Evolutionary conservation across 2,113 vertebrate genomes (phyloP).

Genomic region (Prionailurus bengalensis): DNA sequence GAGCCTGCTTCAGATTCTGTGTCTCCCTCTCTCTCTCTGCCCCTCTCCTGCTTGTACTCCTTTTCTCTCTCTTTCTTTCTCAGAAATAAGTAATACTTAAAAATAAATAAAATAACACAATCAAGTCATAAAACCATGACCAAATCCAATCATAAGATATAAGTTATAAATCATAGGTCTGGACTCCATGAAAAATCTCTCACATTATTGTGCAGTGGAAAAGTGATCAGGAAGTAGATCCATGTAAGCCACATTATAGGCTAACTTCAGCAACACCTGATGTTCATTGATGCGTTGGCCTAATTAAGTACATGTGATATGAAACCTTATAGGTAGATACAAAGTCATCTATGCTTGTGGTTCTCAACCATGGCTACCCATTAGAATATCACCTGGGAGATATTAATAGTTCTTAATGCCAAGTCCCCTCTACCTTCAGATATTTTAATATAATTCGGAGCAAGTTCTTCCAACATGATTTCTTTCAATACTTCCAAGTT

Average conservation of each 20-base stretch:
- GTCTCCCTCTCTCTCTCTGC: no score
- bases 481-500: background rate
- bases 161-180: background rate
- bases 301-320: background rate
- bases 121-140: background rate
- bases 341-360: background rate
- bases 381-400: background rate
- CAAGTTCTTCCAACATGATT: background rate
- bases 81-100: no score
- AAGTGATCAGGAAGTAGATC: background rate
- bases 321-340: background rate
- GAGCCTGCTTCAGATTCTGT: no score
- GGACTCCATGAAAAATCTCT: background rate
- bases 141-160: background rate
- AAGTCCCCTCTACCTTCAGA: accelerated
- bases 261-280: background rate
- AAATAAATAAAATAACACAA: background rate
- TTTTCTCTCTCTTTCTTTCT: no score
- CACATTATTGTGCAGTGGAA: background rate
- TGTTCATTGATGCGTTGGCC: background rate
- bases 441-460: background rate
- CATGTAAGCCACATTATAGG: background rate
- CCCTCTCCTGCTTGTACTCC: no score
- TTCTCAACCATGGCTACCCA: background rate
- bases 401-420: background rate